These are phyloP conservation scores for Glossosoma conforme DNA, from an alignment of 1,140 invertebrate genomes.

Conservation along the genomic window DNA sequence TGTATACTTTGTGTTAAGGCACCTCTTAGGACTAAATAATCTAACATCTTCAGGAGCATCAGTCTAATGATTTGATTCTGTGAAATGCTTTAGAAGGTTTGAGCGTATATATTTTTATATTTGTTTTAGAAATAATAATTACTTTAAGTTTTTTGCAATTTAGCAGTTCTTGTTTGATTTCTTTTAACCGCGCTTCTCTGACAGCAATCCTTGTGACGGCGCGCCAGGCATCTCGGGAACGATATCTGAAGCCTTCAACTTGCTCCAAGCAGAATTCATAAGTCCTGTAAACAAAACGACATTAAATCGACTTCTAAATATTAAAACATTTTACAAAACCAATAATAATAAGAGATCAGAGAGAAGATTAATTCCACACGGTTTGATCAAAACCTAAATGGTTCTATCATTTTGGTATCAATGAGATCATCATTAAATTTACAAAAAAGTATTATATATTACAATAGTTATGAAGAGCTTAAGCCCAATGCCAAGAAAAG, in stretches of 20 bases:
- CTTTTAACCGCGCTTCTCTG: conserved; percentile 87
- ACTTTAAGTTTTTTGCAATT: conserved; percentile 91
- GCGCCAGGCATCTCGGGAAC: conserved; percentile 90
- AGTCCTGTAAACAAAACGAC: conserved; percentile 58
- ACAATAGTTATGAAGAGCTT: conserved; percentile 7
- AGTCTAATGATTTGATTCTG: no score
- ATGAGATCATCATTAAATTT: conserved; percentile 18
- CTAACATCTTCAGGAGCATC: no score
- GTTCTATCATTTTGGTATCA: conserved; percentile 24
- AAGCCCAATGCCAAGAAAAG: no score
- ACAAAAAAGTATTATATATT: neutral
- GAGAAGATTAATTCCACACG: conserved; percentile 33
- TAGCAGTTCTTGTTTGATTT: conserved; percentile 92
- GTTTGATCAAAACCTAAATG: conserved; percentile 22
- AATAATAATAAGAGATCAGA: conserved; percentile 13
- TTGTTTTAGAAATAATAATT: conserved; percentile 20
- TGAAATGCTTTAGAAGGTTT: no score
- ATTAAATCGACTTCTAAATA: neutral
- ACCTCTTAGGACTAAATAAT: no score
- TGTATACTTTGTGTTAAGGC: no score
- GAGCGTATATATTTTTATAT: no score
- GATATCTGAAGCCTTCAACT: conserved; percentile 91
- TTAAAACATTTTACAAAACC: neutral
- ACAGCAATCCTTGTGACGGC: conserved; percentile 90
- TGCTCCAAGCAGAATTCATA: conserved; percentile 94